Evolutionary conservation across 37 sponge, comb jelly and placozoan species (phyloP).

Genomic region (Theonella swinhoei): DNA sequence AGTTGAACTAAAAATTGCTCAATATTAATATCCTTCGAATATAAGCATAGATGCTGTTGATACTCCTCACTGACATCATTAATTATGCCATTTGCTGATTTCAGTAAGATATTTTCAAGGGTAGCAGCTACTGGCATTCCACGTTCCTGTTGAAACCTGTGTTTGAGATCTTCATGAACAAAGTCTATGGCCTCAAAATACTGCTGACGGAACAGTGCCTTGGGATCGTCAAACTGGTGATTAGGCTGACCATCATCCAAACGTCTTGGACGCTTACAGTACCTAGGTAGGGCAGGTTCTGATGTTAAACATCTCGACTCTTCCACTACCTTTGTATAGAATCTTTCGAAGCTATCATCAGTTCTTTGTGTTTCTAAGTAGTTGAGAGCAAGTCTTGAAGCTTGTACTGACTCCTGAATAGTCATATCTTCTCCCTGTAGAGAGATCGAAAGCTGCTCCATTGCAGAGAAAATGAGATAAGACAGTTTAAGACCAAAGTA

Average conservation of each 20-base stretch:
- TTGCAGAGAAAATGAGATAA: constrained; percentile 46
- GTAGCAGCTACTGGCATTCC: background rate
- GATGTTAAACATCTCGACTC: constrained; percentile 4
- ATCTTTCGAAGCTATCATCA: constrained; percentile 21
- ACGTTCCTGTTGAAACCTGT: no score
- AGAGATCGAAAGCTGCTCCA: constrained; percentile 36
- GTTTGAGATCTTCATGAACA: no score
- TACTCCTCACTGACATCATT: background rate
- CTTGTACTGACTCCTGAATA: constrained; percentile 25
- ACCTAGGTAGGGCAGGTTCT: constrained; percentile 24
- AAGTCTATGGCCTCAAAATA: no score
- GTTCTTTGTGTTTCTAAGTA: constrained; percentile 30
- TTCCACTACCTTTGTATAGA: constrained; percentile 17
- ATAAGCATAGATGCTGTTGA: no score
- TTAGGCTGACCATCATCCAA: no score
- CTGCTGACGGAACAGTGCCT: no score
- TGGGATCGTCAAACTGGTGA: no score
- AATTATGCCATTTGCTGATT: constrained; percentile 11
- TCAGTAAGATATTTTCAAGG: constrained; percentile 9
- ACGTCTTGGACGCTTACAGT: constrained; percentile 35
- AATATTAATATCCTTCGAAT: constrained; percentile 18
- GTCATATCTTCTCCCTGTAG: constrained; percentile 43
- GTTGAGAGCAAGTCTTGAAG: constrained; percentile 26
- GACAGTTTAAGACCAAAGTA: constrained; percentile 53
- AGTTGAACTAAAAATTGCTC: constrained; percentile 11